phyloP scores from a whole-genome alignment of 1,140 invertebrate species.

The Pseudoatta argentina region DNA sequence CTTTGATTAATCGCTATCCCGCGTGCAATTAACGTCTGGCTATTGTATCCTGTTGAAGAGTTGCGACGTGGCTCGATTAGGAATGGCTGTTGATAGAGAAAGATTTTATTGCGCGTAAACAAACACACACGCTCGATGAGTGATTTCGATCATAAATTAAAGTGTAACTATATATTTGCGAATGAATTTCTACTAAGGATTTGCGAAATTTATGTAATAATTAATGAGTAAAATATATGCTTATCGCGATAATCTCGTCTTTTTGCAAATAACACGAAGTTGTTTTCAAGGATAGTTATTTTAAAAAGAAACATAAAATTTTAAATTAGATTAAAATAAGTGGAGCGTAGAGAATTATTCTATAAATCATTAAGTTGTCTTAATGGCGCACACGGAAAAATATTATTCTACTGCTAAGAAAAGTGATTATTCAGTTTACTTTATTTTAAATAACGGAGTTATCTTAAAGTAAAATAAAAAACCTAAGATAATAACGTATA shows the following conservation, averaged over 20 bases:
- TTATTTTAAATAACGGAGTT: no score
- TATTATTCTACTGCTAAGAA: no score
- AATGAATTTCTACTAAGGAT: background rate
- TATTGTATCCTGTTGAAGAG: conserved; percentile 24
- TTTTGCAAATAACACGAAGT: background rate
- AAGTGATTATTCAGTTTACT: no score
- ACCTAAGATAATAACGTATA: no score
- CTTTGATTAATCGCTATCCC: conserved; percentile 51
- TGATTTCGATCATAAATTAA: conserved; percentile 31
- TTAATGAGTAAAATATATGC: background rate
- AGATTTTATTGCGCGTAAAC: conserved; percentile 33
- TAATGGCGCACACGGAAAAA: background rate
- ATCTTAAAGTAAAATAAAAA: no score
- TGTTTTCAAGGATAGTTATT: background rate
- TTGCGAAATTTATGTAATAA: background rate
- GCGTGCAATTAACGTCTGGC: conserved; percentile 48
- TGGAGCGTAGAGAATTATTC: background rate
- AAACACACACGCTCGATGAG: conserved; percentile 10
- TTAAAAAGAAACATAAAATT: background rate
- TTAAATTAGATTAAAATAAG: background rate
- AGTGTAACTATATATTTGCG: background rate
- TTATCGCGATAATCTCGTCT: background rate
- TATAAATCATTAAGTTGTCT: background rate
- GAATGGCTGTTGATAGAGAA: conserved; percentile 29
- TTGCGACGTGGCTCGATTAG: background rate